A percentile compares a stretch with the other conserved stretches of the same genome.
Conservation (phyloP, 2,113 vertebrate genomes). For the Serilophus lunatus region DNA sequence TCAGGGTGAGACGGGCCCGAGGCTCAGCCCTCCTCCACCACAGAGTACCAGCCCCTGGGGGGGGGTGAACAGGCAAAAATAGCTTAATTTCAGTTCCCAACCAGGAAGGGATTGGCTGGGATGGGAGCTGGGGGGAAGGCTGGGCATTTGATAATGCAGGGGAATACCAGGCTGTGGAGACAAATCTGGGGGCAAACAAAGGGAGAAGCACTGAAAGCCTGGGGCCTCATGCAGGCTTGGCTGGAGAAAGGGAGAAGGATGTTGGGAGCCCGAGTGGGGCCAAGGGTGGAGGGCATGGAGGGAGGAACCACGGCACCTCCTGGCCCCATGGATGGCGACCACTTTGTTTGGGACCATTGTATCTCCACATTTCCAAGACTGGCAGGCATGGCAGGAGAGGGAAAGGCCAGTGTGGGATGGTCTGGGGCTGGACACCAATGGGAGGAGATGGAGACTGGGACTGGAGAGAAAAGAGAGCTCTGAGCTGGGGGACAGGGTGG, state of each 20-base stretch:
- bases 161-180: neutral
- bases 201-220: neutral
- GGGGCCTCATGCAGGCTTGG: neutral
- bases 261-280: rapidly evolving
- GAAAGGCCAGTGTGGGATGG: neutral
- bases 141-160: neutral
- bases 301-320: neutral
- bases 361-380: neutral
- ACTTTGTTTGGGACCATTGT: neutral
- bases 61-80: neutral
- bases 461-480: neutral
- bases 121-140: neutral
- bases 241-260: neutral
- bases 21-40: neutral
- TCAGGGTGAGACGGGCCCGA: slow-evolving; percentile 25
- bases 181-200: rapidly evolving
- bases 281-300: neutral
- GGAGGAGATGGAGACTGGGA: neutral
- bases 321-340: too few relatives aligned
- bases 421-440: neutral
- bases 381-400: neutral
- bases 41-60: neutral
- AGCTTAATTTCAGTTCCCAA: rapidly evolving
- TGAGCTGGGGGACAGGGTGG: neutral
- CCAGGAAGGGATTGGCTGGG: neutral